Conservation (phyloP, 1,140 invertebrate species). For the Harlomillsia oculata region DNA sequence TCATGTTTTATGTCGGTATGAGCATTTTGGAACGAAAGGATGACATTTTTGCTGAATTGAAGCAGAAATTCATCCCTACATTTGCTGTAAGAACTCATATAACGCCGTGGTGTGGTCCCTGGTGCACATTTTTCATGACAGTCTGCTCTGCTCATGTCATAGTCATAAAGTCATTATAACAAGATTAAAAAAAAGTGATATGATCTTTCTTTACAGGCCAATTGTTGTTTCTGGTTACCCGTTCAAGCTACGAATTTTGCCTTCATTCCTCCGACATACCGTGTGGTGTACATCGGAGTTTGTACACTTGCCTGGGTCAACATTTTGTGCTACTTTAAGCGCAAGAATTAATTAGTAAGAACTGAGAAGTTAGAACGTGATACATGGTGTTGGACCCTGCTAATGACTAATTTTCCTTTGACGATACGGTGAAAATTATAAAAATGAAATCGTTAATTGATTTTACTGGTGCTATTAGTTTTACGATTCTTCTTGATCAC, state of each 20-base stretch:
- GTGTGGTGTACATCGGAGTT: constrained; percentile 60
- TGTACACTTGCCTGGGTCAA: constrained; percentile 67
- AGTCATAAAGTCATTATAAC: no score
- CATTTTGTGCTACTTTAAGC: constrained; percentile 63
- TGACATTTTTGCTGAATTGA: constrained; percentile 57
- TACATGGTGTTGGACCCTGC: neutral
- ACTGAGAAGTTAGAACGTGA: neutral
- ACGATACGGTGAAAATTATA: no score
- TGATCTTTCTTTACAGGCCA: constrained; percentile 35
- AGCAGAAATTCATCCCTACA: constrained; percentile 59
- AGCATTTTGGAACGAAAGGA: constrained; percentile 58
- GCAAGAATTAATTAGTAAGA: constrained; percentile 37
- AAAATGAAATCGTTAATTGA: no score
- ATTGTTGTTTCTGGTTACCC: constrained; percentile 66
- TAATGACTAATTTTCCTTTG: no score
- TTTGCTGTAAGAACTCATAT: constrained; percentile 46
- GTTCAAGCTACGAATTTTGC: constrained; percentile 64
- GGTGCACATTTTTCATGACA: no score
- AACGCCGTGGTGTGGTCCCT: no score
- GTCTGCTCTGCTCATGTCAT: no score
- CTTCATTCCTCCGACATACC: constrained; percentile 52
- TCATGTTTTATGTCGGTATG: constrained; percentile 60
- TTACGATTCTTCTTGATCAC: no score
- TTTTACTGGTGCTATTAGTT: no score
- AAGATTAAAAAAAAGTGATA: no score